Conservation (phyloP, 2,888 invertebrate genomes). For the Amphiduros pacificus region DNA sequence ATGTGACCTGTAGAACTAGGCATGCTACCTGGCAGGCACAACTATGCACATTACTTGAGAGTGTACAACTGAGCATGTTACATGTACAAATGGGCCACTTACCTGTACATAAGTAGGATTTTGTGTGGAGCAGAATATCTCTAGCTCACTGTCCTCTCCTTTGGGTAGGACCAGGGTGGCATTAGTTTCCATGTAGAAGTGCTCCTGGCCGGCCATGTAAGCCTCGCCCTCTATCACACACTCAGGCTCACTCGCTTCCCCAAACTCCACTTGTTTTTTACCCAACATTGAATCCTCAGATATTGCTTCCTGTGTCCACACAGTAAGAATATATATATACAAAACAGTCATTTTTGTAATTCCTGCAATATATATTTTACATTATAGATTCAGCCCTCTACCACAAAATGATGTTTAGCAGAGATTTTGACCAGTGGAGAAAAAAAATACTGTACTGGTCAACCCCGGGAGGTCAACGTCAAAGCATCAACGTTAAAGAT, state of each 20-base stretch:
- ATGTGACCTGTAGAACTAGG: too few relatives aligned
- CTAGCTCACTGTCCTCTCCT: constrained; percentile 76
- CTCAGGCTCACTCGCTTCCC: constrained; percentile 71
- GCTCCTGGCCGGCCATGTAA: constrained; percentile 88
- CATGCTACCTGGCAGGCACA: too few relatives aligned
- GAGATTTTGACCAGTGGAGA: too few relatives aligned
- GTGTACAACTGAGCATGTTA: too few relatives aligned
- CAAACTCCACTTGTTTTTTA: constrained; percentile 68
- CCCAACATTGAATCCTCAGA: constrained; percentile 4
- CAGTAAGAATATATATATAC: background rate
- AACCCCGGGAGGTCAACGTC: too few relatives aligned
- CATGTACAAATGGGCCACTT: constrained; percentile 24
- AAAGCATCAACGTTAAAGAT: too few relatives aligned
- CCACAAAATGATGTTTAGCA: too few relatives aligned
- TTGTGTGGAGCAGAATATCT: constrained; percentile 80
- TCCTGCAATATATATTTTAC: too few relatives aligned
- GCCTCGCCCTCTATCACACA: constrained; percentile 78
- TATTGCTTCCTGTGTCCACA: constrained; percentile 21
- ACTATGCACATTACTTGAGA: too few relatives aligned
- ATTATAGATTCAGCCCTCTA: too few relatives aligned
- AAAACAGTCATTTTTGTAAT: too few relatives aligned
- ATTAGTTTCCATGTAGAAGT: constrained; percentile 90
- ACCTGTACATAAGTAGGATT: constrained; percentile 63
- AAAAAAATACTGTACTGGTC: too few relatives aligned
- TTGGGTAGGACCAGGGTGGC: constrained; percentile 62